Conservation (phyloP, 2,113 vertebrate genomes). For the Gopherus evgoodei region DNA sequence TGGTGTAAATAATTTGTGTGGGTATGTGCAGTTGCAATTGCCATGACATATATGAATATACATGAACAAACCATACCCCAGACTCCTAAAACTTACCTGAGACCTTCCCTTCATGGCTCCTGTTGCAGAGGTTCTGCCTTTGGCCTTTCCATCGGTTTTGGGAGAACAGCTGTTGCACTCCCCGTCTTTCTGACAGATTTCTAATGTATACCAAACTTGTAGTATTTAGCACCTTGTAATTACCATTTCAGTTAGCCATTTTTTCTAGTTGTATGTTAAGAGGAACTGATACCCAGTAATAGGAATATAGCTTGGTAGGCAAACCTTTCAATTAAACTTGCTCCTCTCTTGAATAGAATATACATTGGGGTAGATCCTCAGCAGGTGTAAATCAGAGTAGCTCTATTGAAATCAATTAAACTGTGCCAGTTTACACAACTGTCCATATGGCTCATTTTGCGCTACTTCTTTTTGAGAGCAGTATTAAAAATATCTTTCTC, state of each 20-base stretch:
- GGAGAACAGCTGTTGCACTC: background rate
- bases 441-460: background rate
- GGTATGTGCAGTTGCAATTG: background rate
- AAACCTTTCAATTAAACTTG: constrained; percentile 41
- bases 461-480: constrained; percentile 9
- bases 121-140: background rate
- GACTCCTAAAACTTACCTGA: background rate
- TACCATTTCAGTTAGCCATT: background rate
- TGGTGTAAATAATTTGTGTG: background rate
- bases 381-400: rapidly evolving
- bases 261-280: no score
- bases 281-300: background rate
- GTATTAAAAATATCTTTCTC: constrained; percentile 5
- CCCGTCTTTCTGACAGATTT: background rate
- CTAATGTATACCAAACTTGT: background rate
- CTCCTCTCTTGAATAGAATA: background rate
- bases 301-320: background rate
- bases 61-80: background rate
- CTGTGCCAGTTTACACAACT: background rate
- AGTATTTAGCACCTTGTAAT: background rate
- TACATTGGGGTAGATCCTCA: rapidly evolving
- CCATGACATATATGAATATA: background rate
- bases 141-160: background rate
- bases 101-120: background rate
- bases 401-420: background rate